Conservation (phyloP, 2,888 invertebrate genomes). For the Microctonus aethiopoides region DNA sequence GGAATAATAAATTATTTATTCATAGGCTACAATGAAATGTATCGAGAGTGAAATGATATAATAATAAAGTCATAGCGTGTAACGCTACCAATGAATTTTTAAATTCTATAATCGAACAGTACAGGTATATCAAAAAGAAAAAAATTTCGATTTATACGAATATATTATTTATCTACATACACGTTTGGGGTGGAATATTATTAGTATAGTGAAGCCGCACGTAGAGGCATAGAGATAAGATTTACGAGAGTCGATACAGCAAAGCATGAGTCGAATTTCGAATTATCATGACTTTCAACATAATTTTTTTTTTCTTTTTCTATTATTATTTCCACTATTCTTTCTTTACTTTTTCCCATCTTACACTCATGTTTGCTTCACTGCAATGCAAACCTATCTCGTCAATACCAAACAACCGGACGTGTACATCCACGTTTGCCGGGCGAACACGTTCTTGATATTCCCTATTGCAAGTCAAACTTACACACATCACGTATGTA, state of each 20-base stretch:
- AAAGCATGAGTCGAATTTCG: constrained; percentile 44
- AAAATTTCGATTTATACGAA: constrained; percentile 17
- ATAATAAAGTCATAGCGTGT: not conserved
- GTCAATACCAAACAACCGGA: not conserved
- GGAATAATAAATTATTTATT: not conserved
- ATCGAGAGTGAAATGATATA: not conserved
- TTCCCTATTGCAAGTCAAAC: not conserved
- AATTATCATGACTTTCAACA: constrained; percentile 39
- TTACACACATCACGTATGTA: not conserved
- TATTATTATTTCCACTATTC: not conserved
- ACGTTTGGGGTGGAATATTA: constrained; percentile 22
- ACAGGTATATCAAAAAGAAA: not conserved
- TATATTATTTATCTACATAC: constrained; percentile 24
- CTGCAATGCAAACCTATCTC: not conserved
- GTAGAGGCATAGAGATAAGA: constrained; percentile 42
- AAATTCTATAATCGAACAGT: constrained; percentile 23
- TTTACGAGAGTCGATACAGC: constrained; percentile 44
- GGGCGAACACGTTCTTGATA: constrained; percentile 10
- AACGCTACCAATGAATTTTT: constrained; percentile 18
- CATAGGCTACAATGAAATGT: not conserved
- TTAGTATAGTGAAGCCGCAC: constrained; percentile 28
- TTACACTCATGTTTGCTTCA: not conserved
- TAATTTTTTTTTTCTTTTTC: not conserved
- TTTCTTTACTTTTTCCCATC: not conserved
- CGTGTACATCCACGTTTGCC: constrained; percentile 7